phyloP scores from a whole-genome alignment of 64 coral and sea anemone species.

The Acropora tenuis region DNA sequence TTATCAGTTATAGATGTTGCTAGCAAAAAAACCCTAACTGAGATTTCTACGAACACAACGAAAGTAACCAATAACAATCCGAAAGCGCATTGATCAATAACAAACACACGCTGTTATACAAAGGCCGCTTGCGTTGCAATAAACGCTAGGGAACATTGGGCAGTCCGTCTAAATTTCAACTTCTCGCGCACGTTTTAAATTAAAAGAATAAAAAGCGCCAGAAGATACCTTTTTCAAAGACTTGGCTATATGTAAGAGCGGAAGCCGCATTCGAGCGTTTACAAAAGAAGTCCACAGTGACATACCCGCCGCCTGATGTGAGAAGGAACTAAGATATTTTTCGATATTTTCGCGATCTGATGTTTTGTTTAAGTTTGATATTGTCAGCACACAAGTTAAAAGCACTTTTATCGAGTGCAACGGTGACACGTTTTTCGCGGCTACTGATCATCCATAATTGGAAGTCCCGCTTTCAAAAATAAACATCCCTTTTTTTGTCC shows the following conservation, averaged over 20 bases:
- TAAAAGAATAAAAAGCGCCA: background rate
- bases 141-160: background rate
- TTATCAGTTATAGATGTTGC: background rate
- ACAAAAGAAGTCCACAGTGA: background rate
- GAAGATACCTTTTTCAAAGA: slow-evolving; percentile 2
- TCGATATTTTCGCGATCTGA: background rate
- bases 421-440: background rate
- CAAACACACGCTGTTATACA: background rate
- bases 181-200: slow-evolving; percentile 19
- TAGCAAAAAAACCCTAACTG: slow-evolving; percentile 11
- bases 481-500: background rate
- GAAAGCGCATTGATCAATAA: slow-evolving; percentile 6
- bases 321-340: background rate
- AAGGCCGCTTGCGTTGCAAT: background rate
- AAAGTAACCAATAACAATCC: slow-evolving; percentile 21
- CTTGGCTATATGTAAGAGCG: slow-evolving; percentile 23
- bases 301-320: slow-evolving; percentile 28
- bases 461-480: background rate
- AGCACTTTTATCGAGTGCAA: background rate
- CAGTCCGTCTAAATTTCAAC: background rate
- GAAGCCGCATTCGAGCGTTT: background rate
- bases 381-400: background rate
- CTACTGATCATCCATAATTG: background rate
- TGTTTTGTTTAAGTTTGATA: background rate
- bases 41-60: background rate